phyloP scores from a whole-genome alignment of 2,113 vertebrate species.

The Malurus melanocephalus region DNA sequence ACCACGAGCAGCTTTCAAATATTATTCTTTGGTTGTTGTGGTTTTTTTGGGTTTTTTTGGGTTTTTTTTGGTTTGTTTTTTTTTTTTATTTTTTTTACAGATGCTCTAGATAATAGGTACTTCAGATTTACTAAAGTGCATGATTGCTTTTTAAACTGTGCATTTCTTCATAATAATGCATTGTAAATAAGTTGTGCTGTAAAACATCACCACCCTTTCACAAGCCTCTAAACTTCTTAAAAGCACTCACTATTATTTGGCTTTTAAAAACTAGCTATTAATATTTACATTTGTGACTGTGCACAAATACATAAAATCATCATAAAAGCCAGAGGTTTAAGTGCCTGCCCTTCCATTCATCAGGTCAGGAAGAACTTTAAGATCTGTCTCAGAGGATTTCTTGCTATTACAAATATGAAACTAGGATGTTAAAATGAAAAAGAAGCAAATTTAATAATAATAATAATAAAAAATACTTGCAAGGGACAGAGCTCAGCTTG shows the following conservation, averaged over 20 bases:
- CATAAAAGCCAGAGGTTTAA: slow-evolving; percentile 68
- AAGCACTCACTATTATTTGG: slow-evolving; percentile 71
- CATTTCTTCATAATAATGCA: slow-evolving; percentile 55
- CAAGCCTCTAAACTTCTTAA: slow-evolving; percentile 67
- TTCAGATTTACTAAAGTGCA: slow-evolving; percentile 31
- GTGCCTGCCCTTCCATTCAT: slow-evolving; percentile 28
- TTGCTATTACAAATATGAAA: slow-evolving; percentile 75
- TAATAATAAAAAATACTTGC: slow-evolving; percentile 66
- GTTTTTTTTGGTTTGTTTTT: not conserved
- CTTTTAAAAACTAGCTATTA: slow-evolving; percentile 66
- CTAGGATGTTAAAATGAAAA: slow-evolving; percentile 65
- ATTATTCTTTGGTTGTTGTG: not conserved
- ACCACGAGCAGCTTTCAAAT: not conserved
- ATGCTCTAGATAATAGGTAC: slow-evolving; percentile 31
- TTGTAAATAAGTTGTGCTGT: slow-evolving; percentile 47
- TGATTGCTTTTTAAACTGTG: slow-evolving; percentile 46
- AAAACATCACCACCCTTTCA: slow-evolving; percentile 32
- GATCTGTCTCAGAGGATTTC: slow-evolving; percentile 73
- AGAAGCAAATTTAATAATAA: slow-evolving; percentile 77
- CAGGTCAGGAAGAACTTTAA: slow-evolving; percentile 66
- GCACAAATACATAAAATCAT: slow-evolving; percentile 69
- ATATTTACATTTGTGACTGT: slow-evolving; percentile 66
- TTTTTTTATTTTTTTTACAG: no score
- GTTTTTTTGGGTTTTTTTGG: no score
- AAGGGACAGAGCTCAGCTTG: slow-evolving; percentile 78